A percentile compares a stretch with the other conserved stretches of the same genome.
These are phyloP conservation scores for Astyanax mexicanus DNA, from an alignment of 2,797 vertebrate genomes.

Conservation along the genomic window DNA sequence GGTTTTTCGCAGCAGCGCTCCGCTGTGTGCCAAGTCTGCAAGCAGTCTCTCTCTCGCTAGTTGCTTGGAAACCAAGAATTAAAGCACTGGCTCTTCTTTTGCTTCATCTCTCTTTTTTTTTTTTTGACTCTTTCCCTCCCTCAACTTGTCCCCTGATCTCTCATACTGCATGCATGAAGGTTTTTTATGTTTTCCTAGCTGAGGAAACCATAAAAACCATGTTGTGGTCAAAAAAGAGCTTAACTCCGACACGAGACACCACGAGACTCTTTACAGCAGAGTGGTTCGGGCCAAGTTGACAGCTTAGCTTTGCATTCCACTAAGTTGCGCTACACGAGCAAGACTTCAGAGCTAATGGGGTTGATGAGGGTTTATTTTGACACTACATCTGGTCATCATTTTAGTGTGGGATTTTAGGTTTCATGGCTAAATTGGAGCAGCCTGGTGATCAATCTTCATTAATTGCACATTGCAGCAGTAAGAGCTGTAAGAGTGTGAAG, in stretches of 20 bases:
- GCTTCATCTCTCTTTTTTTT: slow-evolving; percentile 8
- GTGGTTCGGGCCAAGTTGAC: not conserved
- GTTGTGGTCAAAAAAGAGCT: slow-evolving; percentile 36
- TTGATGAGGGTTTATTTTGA: not conserved
- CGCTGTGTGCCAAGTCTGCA: slow-evolving; percentile 42
- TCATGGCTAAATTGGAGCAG: no score
- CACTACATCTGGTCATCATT: not conserved
- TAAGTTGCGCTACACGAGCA: not conserved
- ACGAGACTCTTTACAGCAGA: not conserved
- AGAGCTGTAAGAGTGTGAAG: no score
- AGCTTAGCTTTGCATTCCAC: not conserved
- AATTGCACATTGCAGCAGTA: no score
- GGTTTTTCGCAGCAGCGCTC: slow-evolving; percentile 44
- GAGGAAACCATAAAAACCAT: slow-evolving; percentile 22
- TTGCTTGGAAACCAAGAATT: slow-evolving; percentile 63
- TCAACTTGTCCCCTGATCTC: slow-evolving; percentile 29
- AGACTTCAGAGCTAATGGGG: not conserved
- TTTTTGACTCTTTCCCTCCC: not conserved
- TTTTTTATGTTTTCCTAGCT: slow-evolving; percentile 19
- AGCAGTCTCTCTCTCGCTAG: slow-evolving; percentile 49
- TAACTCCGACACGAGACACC: slow-evolving; percentile 35
- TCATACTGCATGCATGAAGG: slow-evolving; percentile 38
- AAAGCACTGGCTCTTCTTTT: slow-evolving; percentile 24
- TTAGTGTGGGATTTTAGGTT: no score
- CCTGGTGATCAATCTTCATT: no score